Evolutionary conservation across 2,113 vertebrate genomes (phyloP).

Genomic region (Rhodinocichla rosea): DNA sequence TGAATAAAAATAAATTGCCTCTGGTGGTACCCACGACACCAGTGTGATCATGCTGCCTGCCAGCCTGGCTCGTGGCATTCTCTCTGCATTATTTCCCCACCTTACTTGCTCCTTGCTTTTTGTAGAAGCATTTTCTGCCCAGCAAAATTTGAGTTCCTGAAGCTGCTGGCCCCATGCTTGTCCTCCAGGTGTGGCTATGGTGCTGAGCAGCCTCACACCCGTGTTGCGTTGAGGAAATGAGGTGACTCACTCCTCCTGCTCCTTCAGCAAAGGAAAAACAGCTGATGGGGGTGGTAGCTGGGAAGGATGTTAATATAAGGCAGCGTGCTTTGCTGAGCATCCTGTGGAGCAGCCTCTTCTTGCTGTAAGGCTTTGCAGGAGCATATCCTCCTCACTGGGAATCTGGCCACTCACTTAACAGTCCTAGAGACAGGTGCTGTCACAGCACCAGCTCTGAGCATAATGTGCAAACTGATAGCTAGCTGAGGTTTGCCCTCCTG

Average conservation of each 20-base stretch:
- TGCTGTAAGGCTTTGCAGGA: background rate
- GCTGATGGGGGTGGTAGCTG: background rate
- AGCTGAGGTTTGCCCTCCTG: background rate
- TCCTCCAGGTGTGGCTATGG: background rate
- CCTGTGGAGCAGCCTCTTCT: background rate
- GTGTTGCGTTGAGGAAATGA: background rate
- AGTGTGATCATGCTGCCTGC: background rate
- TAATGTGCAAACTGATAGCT: background rate
- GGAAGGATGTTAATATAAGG: background rate
- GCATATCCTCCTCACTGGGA: background rate
- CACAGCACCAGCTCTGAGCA: background rate
- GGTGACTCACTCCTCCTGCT: background rate
- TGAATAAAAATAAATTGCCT: background rate
- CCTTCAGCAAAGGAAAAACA: background rate
- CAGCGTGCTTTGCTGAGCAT: background rate
- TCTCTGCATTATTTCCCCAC: background rate
- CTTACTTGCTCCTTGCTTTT: background rate
- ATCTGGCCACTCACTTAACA: background rate
- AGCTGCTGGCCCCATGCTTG: background rate
- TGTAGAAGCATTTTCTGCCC: background rate
- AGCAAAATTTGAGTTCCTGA: background rate
- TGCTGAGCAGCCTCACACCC: rapidly evolving
- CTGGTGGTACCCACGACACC: background rate
- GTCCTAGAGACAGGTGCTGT: background rate
- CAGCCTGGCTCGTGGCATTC: background rate